Conservation (phyloP, 2,888 invertebrate genomes). For the Dichetophora obliterata region DNA sequence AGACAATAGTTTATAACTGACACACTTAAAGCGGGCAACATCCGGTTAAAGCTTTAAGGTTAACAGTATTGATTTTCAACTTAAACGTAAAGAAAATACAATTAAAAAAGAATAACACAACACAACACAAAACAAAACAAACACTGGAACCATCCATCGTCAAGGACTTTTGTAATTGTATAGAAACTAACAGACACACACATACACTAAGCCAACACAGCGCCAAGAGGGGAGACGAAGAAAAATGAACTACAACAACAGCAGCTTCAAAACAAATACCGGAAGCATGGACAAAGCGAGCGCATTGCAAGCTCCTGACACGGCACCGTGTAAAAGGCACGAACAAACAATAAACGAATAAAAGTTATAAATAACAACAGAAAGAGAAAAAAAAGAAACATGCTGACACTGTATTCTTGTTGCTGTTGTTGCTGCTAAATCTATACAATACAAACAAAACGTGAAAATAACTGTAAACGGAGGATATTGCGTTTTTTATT, state of each 20-base stretch:
- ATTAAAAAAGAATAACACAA: neutral
- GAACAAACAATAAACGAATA: neutral
- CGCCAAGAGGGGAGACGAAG: neutral
- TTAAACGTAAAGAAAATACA: neutral
- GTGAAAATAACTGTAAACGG: neutral
- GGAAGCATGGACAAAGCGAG: neutral
- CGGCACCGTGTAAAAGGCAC: neutral
- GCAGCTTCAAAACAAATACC: constrained; percentile 1
- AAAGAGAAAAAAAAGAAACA: neutral
- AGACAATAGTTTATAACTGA: neutral
- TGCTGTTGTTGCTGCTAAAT: neutral
- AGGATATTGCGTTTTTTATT: neutral
- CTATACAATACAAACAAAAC: neutral
- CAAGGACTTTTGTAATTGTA: constrained; percentile 33
- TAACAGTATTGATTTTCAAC: neutral
- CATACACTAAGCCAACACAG: neutral
- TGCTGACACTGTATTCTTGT: constrained; percentile 1
- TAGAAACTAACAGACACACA: constrained; percentile 25
- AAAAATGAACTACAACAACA: neutral
- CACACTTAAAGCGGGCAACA: neutral
- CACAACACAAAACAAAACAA: constrained; percentile 5
- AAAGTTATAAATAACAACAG: neutral
- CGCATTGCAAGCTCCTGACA: neutral
- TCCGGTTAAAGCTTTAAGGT: neutral
- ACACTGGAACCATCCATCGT: neutral